phyloP scores from a whole-genome alignment of 2,888 invertebrate species.

The Lithophane socia region DNA sequence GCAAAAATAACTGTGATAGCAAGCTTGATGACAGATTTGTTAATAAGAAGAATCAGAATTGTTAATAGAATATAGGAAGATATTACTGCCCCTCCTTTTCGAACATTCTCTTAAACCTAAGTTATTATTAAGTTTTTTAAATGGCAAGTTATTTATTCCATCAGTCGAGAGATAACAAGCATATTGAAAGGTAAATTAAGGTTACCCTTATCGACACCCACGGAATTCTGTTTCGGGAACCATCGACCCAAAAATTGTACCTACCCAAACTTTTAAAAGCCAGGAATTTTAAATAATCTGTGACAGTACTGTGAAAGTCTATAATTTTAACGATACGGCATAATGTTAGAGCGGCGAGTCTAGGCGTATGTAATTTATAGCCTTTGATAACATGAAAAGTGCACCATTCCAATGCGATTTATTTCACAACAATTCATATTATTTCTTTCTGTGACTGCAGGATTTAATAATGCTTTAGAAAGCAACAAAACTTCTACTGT shows the following conservation, averaged over 20 bases:
- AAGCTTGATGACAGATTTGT: neutral
- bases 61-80: neutral
- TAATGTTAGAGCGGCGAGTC: conserved; percentile 34
- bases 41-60: neutral
- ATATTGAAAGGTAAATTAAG: conserved; percentile 10
- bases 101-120: neutral
- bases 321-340: conserved; percentile 41
- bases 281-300: conserved; percentile 32
- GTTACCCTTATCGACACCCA: conserved; percentile 14
- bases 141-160: conserved; percentile 11
- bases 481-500: conserved; percentile 11
- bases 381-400: conserved; percentile 65
- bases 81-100: neutral
- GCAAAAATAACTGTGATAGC: neutral
- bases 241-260: conserved; percentile 2
- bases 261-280: neutral
- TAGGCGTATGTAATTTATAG: conserved; percentile 60
- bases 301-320: conserved; percentile 37
- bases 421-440: conserved; percentile 50
- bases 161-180: neutral
- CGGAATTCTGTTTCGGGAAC: conserved; percentile 22
- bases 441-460: conserved; percentile 35
- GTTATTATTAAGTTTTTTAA: neutral
- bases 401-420: conserved; percentile 60
- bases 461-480: conserved; percentile 29